phyloP scores from a whole-genome alignment of 2,888 invertebrate species.

The Gasteruption jaculator region DNA sequence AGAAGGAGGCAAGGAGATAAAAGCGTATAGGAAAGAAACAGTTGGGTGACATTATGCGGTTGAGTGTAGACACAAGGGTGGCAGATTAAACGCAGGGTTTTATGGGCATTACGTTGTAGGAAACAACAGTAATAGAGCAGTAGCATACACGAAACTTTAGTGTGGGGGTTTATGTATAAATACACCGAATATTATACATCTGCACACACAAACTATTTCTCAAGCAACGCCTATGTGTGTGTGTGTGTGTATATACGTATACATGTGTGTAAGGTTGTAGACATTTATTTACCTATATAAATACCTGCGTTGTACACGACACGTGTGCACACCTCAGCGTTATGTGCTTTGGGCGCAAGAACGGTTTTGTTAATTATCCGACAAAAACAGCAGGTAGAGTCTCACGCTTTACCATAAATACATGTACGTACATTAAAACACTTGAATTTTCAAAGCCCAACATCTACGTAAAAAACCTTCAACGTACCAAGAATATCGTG shows the following conservation, averaged over 20 bases:
- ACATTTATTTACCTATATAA: slow-evolving; percentile 27
- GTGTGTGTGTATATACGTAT: slow-evolving; percentile 12
- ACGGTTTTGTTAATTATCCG: slow-evolving; percentile 46
- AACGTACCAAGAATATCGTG: too few species aligned
- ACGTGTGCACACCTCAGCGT: slow-evolving; percentile 10
- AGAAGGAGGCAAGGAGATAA: slow-evolving; percentile 4
- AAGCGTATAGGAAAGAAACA: slow-evolving; percentile 10
- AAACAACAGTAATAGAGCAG: too few species aligned
- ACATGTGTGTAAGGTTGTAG: too few species aligned
- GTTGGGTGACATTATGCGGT: slow-evolving; percentile 23
- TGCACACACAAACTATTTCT: not conserved
- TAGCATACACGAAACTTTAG: slow-evolving; percentile 3
- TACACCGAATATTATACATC: slow-evolving; percentile 8
- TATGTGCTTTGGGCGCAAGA: too few species aligned
- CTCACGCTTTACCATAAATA: slow-evolving; percentile 30
- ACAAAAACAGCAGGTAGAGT: slow-evolving; percentile 38
- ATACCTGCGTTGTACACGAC: slow-evolving; percentile 23
- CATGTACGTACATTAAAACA: too few species aligned
- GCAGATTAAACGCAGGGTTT: slow-evolving; percentile 37
- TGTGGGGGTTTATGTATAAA: slow-evolving; percentile 4
- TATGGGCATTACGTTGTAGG: slow-evolving; percentile 36
- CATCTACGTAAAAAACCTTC: too few species aligned
- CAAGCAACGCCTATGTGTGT: too few species aligned
- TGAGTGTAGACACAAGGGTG: slow-evolving; percentile 16
- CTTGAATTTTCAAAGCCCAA: too few species aligned